Conservation (phyloP, 2,888 invertebrate genomes). For the Drosophila kuntzei region DNA sequence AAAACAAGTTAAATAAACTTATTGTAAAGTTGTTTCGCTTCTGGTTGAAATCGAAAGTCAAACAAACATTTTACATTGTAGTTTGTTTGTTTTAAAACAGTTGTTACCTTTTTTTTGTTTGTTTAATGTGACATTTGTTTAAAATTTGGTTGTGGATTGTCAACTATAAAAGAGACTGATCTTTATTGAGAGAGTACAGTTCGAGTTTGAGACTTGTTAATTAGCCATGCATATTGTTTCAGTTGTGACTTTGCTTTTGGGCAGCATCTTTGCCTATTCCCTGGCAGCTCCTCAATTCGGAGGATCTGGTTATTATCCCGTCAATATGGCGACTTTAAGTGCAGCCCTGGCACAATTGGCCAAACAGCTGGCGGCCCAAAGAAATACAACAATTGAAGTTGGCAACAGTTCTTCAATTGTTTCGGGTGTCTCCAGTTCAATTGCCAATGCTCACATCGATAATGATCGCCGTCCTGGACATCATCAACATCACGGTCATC, state of each 20-base stretch:
- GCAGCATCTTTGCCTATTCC: slow-evolving; percentile 30
- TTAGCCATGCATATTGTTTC: slow-evolving; percentile 40
- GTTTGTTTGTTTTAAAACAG: slow-evolving; percentile 30
- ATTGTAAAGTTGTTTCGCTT: not conserved
- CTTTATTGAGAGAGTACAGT: slow-evolving; percentile 18
- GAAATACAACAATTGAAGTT: slow-evolving; percentile 10
- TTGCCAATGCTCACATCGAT: slow-evolving; percentile 16
- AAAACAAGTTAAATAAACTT: not conserved
- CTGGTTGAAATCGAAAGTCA: slow-evolving; percentile 10
- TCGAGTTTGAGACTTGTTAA: slow-evolving; percentile 7
- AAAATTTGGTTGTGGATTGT: not conserved
- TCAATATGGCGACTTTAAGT: slow-evolving; percentile 4
- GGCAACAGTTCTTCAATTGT: slow-evolving; percentile 19
- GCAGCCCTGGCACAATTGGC: slow-evolving; percentile 20
- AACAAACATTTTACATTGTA: slow-evolving; percentile 17
- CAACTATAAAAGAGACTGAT: slow-evolving; percentile 29
- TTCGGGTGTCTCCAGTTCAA: slow-evolving; percentile 28
- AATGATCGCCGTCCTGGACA: not conserved
- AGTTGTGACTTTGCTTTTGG: slow-evolving; percentile 33
- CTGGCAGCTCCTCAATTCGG: slow-evolving; percentile 27
- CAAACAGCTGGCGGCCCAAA: slow-evolving; percentile 12
- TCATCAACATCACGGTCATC: not conserved
- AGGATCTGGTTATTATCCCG: not conserved
- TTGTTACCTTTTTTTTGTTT: slow-evolving; percentile 30
- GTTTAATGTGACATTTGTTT: slow-evolving; percentile 1